Evolutionary conservation across 2,888 invertebrate genomes (phyloP), one percentile per base, ranked within the genome.

Genomic region (Amblyjoppa fuscipennis): DNA sequence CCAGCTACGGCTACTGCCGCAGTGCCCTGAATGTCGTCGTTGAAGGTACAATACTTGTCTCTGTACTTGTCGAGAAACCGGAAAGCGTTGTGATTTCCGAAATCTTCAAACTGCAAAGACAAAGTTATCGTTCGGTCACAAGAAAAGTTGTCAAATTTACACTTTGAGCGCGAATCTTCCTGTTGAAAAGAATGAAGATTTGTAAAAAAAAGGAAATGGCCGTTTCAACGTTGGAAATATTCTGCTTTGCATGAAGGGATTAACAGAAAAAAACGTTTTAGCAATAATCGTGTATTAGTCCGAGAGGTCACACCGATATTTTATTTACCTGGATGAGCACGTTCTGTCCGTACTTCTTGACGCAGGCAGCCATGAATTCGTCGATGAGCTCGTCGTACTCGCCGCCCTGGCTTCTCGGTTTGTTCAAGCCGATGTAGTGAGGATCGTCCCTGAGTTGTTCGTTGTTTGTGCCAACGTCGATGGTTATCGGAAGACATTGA

Each of bases 11-110:
- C 99, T 0, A 99, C 99, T 41, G 98, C 96, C 2, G 99, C 99
- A 0, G 99, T 99, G 89, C 99, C 99, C 94, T 99, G 99, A 92
- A 99, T 99, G 93, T 99, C 99, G 92, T 99, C 99, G 94, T 99
- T 99, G 94, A 99, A 99, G 31, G 99, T 99, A 94, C 99, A 99
- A 94, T 98, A 99, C 88, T 96, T 96, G 91, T 97, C 95, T 84
- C 98, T 96, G 95, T 99, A 99, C 94, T 98, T 98, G 91, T 97
- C 97, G 83, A 99, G 95, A 87, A 99, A 96, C 68, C 98, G 96
- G 94, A 99, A 99, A n/a, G 99, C 99, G 95, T 99, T 99, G 91
- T 97, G 96, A 91, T 99, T 98, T 59, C 98, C 99, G 94, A 99
- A 99, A 94, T 99, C 99, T 95, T 99, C 99, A 94, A 99, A 99